Evolutionary conservation across 2,888 invertebrate species (phyloP).

Genomic region (Parnassius smintheus): DNA sequence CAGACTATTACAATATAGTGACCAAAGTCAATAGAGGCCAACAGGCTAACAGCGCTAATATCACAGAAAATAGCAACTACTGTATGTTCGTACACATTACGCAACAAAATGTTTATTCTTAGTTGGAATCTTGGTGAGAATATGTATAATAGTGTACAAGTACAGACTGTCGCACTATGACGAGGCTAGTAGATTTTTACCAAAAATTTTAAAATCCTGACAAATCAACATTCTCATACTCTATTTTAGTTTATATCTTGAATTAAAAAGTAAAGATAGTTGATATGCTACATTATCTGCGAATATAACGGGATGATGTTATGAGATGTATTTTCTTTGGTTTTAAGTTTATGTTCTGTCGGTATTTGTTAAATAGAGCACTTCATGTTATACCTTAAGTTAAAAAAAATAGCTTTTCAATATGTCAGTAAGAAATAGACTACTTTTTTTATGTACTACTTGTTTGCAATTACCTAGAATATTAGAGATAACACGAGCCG

Average conservation of each 20-base stretch:
- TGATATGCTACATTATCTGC: not conserved
- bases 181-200: too few relatives aligned
- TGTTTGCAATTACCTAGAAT: too few relatives aligned
- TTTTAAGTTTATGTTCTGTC: too few relatives aligned
- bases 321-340: not conserved
- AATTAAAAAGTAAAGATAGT: not conserved
- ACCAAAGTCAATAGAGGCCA: not conserved
- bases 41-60: too few relatives aligned
- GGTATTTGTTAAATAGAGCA: too few relatives aligned
- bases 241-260: not conserved
- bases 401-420: too few relatives aligned
- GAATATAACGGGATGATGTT: not conserved
- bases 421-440: too few relatives aligned
- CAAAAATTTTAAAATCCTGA: not conserved
- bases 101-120: too few relatives aligned
- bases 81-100: too few relatives aligned
- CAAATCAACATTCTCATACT: conserved; percentile 2
- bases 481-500: not conserved
- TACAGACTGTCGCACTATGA: not conserved
- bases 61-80: too few relatives aligned
- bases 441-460: too few relatives aligned
- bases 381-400: too few relatives aligned
- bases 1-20: not conserved
- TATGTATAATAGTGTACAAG: not conserved
- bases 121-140: not conserved